phyloP scores from a whole-genome alignment of 2,797 vertebrate species.

The Huso huso region DNA sequence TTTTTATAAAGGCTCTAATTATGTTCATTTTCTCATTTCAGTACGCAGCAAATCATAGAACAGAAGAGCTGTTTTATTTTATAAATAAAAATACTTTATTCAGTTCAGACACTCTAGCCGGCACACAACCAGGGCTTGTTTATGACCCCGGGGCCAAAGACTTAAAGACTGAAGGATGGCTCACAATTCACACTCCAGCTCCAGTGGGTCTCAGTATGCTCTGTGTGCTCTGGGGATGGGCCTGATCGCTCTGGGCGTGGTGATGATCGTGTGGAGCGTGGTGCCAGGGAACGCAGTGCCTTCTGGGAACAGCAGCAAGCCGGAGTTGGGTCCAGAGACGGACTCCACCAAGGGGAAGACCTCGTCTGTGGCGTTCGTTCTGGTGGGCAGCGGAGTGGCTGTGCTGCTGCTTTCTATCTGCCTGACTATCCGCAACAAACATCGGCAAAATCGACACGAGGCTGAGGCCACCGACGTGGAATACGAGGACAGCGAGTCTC shows the following conservation, averaged over 20 bases:
- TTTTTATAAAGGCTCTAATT: too few species aligned
- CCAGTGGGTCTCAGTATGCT: conserved; percentile 80
- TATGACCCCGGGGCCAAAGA: too few species aligned
- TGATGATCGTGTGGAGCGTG: conserved; percentile 92
- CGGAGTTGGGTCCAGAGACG: neutral
- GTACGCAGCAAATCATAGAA: too few species aligned
- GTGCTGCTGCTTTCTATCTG: conserved; percentile 80
- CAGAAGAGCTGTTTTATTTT: too few species aligned
- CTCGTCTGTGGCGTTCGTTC: conserved; percentile 78
- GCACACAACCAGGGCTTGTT: too few species aligned
- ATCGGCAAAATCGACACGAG: conserved; percentile 38
- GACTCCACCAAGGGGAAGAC: conserved; percentile 58
- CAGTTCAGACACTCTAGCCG: too few species aligned
- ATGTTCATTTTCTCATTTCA: too few species aligned
- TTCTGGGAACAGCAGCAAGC: conserved; percentile 49
- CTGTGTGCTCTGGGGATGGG: conserved; percentile 86
- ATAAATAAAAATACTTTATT: too few species aligned
- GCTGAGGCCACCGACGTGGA: neutral
- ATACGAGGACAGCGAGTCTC: conserved; percentile 24
- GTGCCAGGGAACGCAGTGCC: conserved; percentile 48
- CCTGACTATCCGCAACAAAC: conserved; percentile 71
- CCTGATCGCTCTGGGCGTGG: conserved; percentile 79
- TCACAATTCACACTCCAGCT: conserved; percentile 6
- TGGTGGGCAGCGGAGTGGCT: conserved; percentile 68
- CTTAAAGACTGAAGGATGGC: too few species aligned